phyloP scores from a whole-genome alignment of 2,797 vertebrate species.

The Spondyliosoma cantharus region DNA sequence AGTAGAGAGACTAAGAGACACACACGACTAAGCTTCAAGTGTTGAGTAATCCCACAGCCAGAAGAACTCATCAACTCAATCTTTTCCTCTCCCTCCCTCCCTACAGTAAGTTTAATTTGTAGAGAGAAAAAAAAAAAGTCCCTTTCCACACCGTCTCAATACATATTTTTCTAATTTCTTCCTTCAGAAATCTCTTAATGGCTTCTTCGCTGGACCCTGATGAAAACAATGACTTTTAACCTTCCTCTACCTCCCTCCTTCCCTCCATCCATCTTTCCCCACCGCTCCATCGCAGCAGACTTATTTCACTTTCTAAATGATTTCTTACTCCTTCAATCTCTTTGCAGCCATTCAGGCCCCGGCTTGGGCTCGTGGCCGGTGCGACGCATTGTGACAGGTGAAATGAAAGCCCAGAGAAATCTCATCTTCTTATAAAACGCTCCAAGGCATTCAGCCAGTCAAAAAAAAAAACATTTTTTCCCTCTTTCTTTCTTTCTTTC shows the following conservation, averaged over 20 bases:
- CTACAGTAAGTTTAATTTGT: slow-evolving; percentile 77
- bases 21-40: slow-evolving; percentile 77
- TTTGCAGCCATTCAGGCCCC: slow-evolving; percentile 74
- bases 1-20: slow-evolving; percentile 63
- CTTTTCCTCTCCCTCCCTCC: slow-evolving; percentile 50
- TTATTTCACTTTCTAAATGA: slow-evolving; percentile 85
- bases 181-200: slow-evolving; percentile 83
- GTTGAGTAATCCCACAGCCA: slow-evolving; percentile 75
- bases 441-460: slow-evolving; percentile 80
- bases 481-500: slow-evolving; percentile 63
- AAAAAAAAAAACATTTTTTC: slow-evolving; percentile 65
- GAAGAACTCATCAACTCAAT: slow-evolving; percentile 77
- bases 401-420: slow-evolving; percentile 86
- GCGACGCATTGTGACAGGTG: slow-evolving; percentile 82
- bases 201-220: slow-evolving; percentile 76
- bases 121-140: slow-evolving; percentile 66
- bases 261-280: slow-evolving; percentile 53
- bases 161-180: slow-evolving; percentile 85
- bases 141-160: slow-evolving; percentile 70
- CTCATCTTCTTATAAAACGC: slow-evolving; percentile 85
- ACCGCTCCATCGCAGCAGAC: slow-evolving; percentile 70
- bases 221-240: slow-evolving; percentile 87
- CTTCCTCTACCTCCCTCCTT: slow-evolving; percentile 58
- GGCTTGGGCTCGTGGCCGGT: slow-evolving; percentile 66
- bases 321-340: slow-evolving; percentile 84